Conservation (phyloP, 2,888 invertebrate species). For the Diabrotica balteata region DNA sequence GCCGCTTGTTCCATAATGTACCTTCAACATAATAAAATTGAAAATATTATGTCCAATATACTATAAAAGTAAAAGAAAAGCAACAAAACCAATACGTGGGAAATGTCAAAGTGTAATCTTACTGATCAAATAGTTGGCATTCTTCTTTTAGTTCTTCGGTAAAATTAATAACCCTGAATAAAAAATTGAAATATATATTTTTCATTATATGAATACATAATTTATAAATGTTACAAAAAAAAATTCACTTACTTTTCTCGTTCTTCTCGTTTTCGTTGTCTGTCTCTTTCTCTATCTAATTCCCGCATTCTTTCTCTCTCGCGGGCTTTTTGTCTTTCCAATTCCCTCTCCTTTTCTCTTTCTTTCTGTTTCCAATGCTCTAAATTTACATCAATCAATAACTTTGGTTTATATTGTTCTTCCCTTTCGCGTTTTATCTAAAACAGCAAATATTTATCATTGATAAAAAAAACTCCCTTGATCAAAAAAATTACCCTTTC, state of each 20-base stretch:
- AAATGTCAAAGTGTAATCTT: slow-evolving; percentile 5
- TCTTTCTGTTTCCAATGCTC: slow-evolving; percentile 69
- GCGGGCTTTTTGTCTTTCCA: slow-evolving; percentile 63
- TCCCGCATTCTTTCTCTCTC: slow-evolving; percentile 89
- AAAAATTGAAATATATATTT: slow-evolving; percentile 1
- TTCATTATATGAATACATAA: no score
- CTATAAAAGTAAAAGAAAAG: slow-evolving; percentile 8
- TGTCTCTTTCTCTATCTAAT: slow-evolving; percentile 70
- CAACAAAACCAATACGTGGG: slow-evolving; percentile 5
- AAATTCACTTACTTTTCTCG: slow-evolving; percentile 52
- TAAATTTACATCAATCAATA: slow-evolving; percentile 75
- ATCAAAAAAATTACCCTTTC: slow-evolving; percentile 64
- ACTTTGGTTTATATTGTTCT: slow-evolving; percentile 83
- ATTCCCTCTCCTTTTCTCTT: slow-evolving; percentile 65
- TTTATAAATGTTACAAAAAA: not conserved
- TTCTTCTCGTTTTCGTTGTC: slow-evolving; percentile 57
- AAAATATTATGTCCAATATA: slow-evolving; percentile 3
- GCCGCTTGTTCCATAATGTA: slow-evolving; percentile 66
- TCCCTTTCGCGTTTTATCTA: slow-evolving; percentile 77
- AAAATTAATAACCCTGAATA: slow-evolving; percentile 1
- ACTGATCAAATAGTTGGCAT: slow-evolving; percentile 6
- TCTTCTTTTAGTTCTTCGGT: slow-evolving; percentile 2
- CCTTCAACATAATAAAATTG: slow-evolving; percentile 44
- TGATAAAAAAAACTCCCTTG: not conserved
- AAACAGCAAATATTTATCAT: slow-evolving; percentile 19